Percentiles rank a stretch among this genome's conserved stretches.
Conservation (phyloP, 2,888 invertebrate genomes). For the Drosophila pegasa region DNA sequence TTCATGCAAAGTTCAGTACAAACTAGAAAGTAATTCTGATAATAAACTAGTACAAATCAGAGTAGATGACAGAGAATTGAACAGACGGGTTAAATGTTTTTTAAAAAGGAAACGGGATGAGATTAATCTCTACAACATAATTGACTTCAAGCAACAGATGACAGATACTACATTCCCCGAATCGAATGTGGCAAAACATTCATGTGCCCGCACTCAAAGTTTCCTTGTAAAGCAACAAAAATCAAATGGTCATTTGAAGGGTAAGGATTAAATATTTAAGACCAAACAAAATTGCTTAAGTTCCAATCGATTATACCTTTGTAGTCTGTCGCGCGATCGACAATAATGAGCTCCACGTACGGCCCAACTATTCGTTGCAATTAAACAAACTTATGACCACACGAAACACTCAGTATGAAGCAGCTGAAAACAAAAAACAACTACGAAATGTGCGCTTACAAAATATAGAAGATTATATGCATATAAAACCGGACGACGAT, state of each 20-base stretch:
- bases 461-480: conserved; percentile 63
- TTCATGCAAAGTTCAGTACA: conserved; percentile 53
- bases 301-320: conserved; percentile 2
- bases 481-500: neutral
- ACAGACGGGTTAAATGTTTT: conserved; percentile 90
- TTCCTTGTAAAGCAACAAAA: conserved; percentile 89
- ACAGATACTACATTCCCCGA: neutral
- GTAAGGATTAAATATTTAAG: conserved; percentile 84
- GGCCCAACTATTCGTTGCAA: conserved; percentile 84
- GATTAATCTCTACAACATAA: conserved; percentile 89
- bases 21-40: conserved; percentile 30
- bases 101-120: conserved; percentile 91
- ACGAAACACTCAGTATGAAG: conserved; percentile 2
- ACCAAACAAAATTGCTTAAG: neutral
- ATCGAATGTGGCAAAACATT: conserved; percentile 66
- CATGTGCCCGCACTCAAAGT: conserved; percentile 92
- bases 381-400: conserved; percentile 85
- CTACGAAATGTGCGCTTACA: conserved; percentile 43
- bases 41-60: conserved; percentile 88
- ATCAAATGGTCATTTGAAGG: conserved; percentile 92
- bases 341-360: conserved; percentile 89
- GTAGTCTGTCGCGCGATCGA: conserved; percentile 90
- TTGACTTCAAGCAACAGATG: conserved; percentile 87
- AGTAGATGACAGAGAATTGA: conserved; percentile 88
- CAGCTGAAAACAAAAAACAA: conserved; percentile 79